Conservation (phyloP, 2,797 vertebrate genomes). For the Peromyscus eremicus region DNA sequence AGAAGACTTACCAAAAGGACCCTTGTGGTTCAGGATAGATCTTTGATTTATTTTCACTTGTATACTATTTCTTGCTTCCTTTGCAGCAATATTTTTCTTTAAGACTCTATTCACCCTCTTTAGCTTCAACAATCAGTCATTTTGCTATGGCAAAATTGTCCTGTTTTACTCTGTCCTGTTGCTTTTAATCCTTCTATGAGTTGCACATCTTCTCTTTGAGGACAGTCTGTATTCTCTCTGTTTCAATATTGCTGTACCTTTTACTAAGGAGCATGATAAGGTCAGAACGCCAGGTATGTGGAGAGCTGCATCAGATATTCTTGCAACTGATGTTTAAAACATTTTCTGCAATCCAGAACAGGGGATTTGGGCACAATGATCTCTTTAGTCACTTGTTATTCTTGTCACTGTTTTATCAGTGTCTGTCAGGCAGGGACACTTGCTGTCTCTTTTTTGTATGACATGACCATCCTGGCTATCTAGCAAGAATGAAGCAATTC, state of each 20-base stretch:
- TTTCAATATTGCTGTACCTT: neutral
- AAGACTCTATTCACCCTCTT: neutral
- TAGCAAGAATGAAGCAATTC: slow-evolving; percentile 34
- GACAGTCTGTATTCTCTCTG: neutral
- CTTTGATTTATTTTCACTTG: neutral
- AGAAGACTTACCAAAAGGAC: neutral
- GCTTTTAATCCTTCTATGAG: neutral
- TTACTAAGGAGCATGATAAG: neutral
- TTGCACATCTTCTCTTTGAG: neutral
- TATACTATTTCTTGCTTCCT: neutral
- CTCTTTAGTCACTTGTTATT: slow-evolving; percentile 75
- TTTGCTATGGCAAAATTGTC: neutral
- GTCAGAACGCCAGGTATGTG: neutral
- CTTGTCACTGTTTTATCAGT: slow-evolving; percentile 78
- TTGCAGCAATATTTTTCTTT: neutral
- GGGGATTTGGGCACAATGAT: slow-evolving; percentile 64
- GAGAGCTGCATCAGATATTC: neutral
- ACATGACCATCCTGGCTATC: slow-evolving; percentile 51
- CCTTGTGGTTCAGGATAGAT: neutral
- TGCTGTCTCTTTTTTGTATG: slow-evolving; percentile 76
- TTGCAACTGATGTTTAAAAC: slow-evolving; percentile 51
- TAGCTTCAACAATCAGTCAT: neutral
- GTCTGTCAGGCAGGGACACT: slow-evolving; percentile 76
- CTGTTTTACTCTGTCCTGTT: neutral
- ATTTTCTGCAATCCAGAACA: neutral